Evolutionary conservation across 2,888 invertebrate genomes (phyloP), one percentile per base, ranked within the genome.

Genomic region (Siphonodentalium dalli): DNA sequence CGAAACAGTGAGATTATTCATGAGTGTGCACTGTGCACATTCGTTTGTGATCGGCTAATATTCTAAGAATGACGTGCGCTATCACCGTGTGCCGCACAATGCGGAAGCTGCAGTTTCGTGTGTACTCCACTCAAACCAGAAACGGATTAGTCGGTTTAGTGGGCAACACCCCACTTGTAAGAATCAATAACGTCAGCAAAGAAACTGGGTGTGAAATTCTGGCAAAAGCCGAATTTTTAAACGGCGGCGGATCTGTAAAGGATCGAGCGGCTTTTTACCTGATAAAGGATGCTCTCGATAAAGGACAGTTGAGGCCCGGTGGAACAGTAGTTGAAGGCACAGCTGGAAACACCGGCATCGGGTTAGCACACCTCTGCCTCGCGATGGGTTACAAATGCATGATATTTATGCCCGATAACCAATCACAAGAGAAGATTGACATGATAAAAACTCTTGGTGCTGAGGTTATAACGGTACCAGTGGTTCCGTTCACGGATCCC

Each of bases 301-400:
- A 71, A 62, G 79, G 71, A 31, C 57, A 62, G 54, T 41, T 79
- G 27, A 52, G 57, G 20, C 72, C 76, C 23, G 81, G 81, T 13
- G 81, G 80, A 0, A 81, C 78, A 4, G 72, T 81, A 2, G 79
- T 81, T 3, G 81, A 81, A 61, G 81, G 81, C 0, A 81, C 81
- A 20, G 81, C 81, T 15, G 81, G 81, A 0, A 81, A 81, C 56
- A 81, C 81, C 28, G 81, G 81, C 11, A 81, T 81, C 41, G 81
- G 81, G 9, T 65, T 81, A 31, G 81, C 80, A n/a, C 81, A 81
- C 56, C 74, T 81, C 69, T 79, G 79, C 54, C 66, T 77, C 26
- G 71, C 79, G 4, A 43, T 80, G 63, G 80, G 80, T 0, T 80
- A 78, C 53, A 79, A 77, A 56, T 80, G 79, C 72, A 77, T 79